These are phyloP conservation scores for Mechanitis messenoides DNA, from an alignment of 2,888 invertebrate genomes.

Conservation along the genomic window DNA sequence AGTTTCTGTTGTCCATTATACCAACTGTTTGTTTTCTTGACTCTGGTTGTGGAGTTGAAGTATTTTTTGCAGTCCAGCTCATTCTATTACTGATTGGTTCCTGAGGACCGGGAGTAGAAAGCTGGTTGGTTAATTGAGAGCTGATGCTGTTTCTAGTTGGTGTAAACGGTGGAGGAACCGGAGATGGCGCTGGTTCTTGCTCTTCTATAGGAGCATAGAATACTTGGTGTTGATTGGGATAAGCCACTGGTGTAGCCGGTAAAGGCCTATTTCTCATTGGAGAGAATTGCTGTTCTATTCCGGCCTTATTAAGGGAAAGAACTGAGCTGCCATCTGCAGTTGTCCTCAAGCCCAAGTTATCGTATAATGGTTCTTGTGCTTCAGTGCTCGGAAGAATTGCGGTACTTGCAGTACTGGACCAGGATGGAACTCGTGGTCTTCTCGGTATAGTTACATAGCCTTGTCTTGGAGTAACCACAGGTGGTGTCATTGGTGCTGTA, in stretches of 20 bases:
- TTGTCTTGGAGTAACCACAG: conserved; percentile 83
- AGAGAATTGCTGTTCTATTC: conserved; percentile 70
- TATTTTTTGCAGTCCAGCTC: conserved; percentile 72
- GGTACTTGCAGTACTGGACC: conserved; percentile 81
- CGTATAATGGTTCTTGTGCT: conserved; percentile 87
- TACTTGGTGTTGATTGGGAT: conserved; percentile 65
- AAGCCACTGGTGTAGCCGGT: conserved; percentile 77
- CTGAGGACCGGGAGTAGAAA: conserved; percentile 69
- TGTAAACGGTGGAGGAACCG: conserved; percentile 60
- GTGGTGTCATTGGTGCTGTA: conserved; percentile 77
- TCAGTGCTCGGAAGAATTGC: conserved; percentile 71
- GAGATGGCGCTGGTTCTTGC: conserved; percentile 69
- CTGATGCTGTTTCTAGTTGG: conserved; percentile 69
- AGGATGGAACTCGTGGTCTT: conserved; percentile 87
- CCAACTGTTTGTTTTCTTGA: conserved; percentile 61
- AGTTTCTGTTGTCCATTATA: conserved; percentile 51
- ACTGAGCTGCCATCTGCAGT: conserved; percentile 92
- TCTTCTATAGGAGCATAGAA: conserved; percentile 74
- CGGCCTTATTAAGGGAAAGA: conserved; percentile 84
- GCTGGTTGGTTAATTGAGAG: conserved; percentile 68
- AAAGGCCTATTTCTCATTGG: conserved; percentile 80
- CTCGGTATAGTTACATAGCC: conserved; percentile 93
- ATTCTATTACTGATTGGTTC: conserved; percentile 68
- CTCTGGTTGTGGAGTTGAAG: conserved; percentile 68
- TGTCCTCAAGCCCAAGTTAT: conserved; percentile 88